phyloP scores from a whole-genome alignment of 2,888 invertebrate species.

The Herminia tarsipennalis region DNA sequence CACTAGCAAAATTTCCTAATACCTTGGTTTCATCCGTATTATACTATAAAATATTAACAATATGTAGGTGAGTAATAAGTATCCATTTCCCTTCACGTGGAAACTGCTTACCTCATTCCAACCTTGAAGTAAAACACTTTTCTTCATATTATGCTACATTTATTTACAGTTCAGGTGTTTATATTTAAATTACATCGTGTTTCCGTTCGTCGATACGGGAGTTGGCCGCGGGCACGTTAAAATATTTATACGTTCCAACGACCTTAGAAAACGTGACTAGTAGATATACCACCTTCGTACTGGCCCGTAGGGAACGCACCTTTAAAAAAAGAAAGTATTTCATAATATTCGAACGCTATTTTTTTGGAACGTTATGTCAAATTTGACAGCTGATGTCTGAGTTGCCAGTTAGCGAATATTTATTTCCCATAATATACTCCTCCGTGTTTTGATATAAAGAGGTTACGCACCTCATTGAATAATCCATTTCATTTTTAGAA shows the following conservation, averaged over 20 bases:
- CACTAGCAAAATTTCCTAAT: no score
- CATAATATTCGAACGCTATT: not conserved
- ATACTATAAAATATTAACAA: not conserved
- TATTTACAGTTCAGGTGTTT: constrained; percentile 28
- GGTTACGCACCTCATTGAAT: no score
- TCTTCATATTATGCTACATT: constrained; percentile 14
- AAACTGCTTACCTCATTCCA: constrained; percentile 6
- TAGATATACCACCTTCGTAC: constrained; percentile 6
- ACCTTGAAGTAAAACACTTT: constrained; percentile 24
- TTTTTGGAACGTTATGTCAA: constrained; percentile 14
- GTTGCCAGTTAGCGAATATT: constrained; percentile 4
- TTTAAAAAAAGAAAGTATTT: constrained; percentile 1
- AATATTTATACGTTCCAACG: constrained; percentile 62
- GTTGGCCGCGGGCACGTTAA: constrained; percentile 60
- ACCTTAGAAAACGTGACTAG: constrained; percentile 39
- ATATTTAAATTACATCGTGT: constrained; percentile 36
- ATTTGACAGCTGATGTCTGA: constrained; percentile 32
- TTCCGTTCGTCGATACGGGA: constrained; percentile 39
- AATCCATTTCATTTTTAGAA: no score
- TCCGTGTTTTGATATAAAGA: not conserved
- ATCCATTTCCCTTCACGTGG: constrained; percentile 7
- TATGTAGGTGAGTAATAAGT: no score
- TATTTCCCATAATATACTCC: not conserved
- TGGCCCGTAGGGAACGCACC: constrained; percentile 7
- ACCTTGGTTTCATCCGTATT: no score